These are phyloP conservation scores for Mimas tiliae DNA, from an alignment of 2,888 invertebrate genomes.

Conservation along the genomic window DNA sequence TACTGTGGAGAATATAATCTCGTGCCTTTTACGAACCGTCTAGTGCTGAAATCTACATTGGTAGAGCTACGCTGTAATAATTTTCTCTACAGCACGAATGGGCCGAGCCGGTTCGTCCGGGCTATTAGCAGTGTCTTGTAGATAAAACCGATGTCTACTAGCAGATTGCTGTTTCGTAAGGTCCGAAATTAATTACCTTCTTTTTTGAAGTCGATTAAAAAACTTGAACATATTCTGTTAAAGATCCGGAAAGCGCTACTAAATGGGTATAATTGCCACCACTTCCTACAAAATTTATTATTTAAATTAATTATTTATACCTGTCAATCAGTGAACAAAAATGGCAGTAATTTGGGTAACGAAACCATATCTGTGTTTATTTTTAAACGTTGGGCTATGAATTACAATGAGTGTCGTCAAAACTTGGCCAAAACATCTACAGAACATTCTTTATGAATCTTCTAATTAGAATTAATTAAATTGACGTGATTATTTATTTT, in stretches of 20 bases:
- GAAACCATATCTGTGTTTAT: constrained; percentile 33
- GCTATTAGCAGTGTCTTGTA: too few relatives aligned
- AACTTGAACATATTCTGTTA: too few relatives aligned
- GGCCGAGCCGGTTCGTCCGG: too few relatives aligned
- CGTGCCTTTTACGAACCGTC: background rate
- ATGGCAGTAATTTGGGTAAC: background rate
- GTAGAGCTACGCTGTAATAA: too few relatives aligned
- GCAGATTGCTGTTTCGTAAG: too few relatives aligned
- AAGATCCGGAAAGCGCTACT: background rate
- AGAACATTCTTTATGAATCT: background rate
- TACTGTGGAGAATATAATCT: background rate
- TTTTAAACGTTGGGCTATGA: constrained; percentile 6
- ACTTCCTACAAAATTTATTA: background rate
- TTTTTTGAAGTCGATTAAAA: too few relatives aligned
- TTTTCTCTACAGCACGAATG: too few relatives aligned
- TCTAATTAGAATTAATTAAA: background rate
- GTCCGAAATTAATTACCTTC: too few relatives aligned
- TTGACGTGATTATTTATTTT: background rate
- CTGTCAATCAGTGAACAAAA: constrained; percentile 9
- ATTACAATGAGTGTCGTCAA: background rate
- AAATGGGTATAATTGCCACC: background rate
- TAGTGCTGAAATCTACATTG: background rate
- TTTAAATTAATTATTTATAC: background rate
- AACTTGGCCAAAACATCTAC: background rate
- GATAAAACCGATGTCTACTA: too few relatives aligned